A percentile compares a stretch with the other conserved stretches of the same genome.
Evolutionary conservation across 2,888 invertebrate genomes (phyloP).

Genomic region (Hirtodrosophila confusa): DNA sequence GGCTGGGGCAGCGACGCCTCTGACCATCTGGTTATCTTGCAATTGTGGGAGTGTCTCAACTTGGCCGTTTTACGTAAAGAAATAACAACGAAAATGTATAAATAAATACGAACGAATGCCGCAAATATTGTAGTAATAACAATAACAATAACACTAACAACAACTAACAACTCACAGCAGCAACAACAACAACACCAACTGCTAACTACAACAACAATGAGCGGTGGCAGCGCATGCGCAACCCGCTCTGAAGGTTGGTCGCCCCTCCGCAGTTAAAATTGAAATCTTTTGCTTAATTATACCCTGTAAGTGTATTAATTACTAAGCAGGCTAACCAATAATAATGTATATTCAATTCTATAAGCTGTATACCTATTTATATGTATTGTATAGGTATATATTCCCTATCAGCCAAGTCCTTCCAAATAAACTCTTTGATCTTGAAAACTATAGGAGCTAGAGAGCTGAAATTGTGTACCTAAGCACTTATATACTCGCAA

Average conservation of each 20-base stretch:
- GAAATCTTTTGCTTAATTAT: slow-evolving; percentile 36
- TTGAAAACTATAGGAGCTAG: too few relatives aligned
- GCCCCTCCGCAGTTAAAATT: slow-evolving; percentile 23
- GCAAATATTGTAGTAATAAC: slow-evolving; percentile 76
- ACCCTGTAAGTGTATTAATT: slow-evolving; percentile 18
- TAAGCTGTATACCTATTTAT: too few relatives aligned
- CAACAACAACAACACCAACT: slow-evolving; percentile 20
- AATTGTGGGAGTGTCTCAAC: slow-evolving; percentile 79
- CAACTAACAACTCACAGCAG: slow-evolving; percentile 17
- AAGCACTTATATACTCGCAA: too few relatives aligned
- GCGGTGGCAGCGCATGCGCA: slow-evolving; percentile 63
- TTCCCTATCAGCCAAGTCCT: too few relatives aligned
- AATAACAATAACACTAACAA: slow-evolving; percentile 31
- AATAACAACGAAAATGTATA: slow-evolving; percentile 64
- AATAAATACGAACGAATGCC: slow-evolving; percentile 67
- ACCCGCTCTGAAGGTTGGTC: slow-evolving; percentile 71
- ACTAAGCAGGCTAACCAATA: too few relatives aligned
- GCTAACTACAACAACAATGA: slow-evolving; percentile 19
- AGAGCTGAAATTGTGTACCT: too few relatives aligned
- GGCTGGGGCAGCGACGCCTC: slow-evolving; percentile 29
- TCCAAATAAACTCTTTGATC: too few relatives aligned
- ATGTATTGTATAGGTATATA: too few relatives aligned
- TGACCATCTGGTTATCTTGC: slow-evolving; percentile 62
- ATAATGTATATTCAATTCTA: too few relatives aligned
- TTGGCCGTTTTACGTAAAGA: slow-evolving; percentile 76